Conservation (phyloP, 2,113 vertebrate genomes). For the Oceanites oceanicus region DNA sequence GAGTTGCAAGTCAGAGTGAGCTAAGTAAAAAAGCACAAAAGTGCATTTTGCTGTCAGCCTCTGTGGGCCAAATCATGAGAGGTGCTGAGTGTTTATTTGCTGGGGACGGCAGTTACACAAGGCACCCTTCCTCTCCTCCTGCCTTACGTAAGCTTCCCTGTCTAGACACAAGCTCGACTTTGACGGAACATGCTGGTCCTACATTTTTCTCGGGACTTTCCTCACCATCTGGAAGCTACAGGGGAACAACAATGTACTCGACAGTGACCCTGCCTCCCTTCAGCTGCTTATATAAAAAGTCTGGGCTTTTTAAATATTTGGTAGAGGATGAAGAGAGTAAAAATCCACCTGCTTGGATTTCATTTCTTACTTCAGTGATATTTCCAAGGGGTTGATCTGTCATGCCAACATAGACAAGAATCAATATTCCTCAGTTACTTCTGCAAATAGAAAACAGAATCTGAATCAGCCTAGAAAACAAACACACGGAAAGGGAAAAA, state of each 20-base stretch:
- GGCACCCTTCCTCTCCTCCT: slow-evolving; percentile 43
- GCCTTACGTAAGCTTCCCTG: slow-evolving; percentile 39
- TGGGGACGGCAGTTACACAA: slow-evolving; percentile 54
- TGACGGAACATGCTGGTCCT: slow-evolving; percentile 47
- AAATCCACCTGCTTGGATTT: slow-evolving; percentile 9
- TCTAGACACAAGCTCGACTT: slow-evolving; percentile 54
- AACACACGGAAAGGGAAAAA: neutral
- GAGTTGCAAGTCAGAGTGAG: neutral
- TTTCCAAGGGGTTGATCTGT: slow-evolving; percentile 13
- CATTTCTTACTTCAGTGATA: slow-evolving; percentile 40
- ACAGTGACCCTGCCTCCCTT: neutral
- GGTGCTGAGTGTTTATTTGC: slow-evolving; percentile 6
- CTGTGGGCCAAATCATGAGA: neutral
- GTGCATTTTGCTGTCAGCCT: neutral
- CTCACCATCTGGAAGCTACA: slow-evolving; percentile 37
- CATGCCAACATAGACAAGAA: slow-evolving; percentile 4
- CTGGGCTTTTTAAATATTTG: neutral
- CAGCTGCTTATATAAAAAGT: neutral
- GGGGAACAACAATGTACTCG: slow-evolving; percentile 2
- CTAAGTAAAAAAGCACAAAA: neutral
- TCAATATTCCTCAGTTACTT: slow-evolving; percentile 17
- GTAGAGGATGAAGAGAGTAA: neutral
- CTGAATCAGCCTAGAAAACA: neutral
- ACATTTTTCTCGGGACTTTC: slow-evolving; percentile 33
- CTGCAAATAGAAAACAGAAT: slow-evolving; percentile 25